Evolutionary conservation across 1,140 invertebrate species (phyloP).

Genomic region (Lordiphosa collinella): DNA sequence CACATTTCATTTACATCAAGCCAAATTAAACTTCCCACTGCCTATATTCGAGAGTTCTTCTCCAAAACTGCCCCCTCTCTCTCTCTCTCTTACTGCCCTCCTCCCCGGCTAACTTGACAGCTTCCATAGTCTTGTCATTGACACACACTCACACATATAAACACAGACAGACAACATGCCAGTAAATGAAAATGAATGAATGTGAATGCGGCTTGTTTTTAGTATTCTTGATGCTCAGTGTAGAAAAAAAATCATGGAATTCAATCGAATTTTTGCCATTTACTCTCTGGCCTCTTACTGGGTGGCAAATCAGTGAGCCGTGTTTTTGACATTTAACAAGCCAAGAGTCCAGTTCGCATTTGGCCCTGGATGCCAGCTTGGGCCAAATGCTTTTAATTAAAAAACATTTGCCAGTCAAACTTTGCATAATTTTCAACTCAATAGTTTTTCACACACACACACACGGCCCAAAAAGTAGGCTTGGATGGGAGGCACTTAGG

Average conservation of each 20-base stretch:
- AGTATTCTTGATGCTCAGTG: conserved; percentile 19
- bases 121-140: conserved; percentile 45
- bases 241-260: conserved; percentile 15
- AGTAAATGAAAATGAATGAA: conserved; percentile 66
- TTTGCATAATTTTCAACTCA: conserved; percentile 60
- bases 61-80: neutral
- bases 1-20: too few species aligned
- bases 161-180: conserved; percentile 30
- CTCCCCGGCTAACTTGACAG: conserved; percentile 23
- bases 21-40: too few species aligned
- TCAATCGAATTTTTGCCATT: conserved; percentile 60
- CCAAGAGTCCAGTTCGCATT: conserved; percentile 19
- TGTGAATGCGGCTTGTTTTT: conserved; percentile 48
- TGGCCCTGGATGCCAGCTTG: conserved; percentile 16
- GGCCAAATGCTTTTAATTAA: conserved; percentile 65
- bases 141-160: conserved; percentile 9
- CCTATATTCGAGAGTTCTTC: too few species aligned
- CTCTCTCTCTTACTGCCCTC: neutral
- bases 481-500: conserved; percentile 26
- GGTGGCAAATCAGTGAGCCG: conserved; percentile 48
- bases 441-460: conserved; percentile 29
- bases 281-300: neutral
- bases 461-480: neutral
- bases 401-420: conserved; percentile 58
- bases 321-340: conserved; percentile 69